Evolutionary conservation across 2,113 vertebrate species (phyloP), one percentile per base, ranked within the genome.

Genomic region (Sceloporus tristichus): DNA sequence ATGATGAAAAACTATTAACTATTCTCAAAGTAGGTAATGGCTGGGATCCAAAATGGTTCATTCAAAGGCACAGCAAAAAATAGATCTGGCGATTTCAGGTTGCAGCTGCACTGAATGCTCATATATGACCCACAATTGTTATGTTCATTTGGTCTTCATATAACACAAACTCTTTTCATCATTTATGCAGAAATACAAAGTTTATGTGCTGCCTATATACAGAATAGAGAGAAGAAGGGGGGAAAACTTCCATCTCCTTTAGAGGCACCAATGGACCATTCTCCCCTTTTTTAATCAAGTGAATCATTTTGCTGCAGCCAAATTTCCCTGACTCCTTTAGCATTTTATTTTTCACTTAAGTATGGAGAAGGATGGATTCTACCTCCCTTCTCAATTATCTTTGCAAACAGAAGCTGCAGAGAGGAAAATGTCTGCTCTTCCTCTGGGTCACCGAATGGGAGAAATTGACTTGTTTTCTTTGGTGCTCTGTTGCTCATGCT

Each of bases 221-320:
- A 11, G 21, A 34, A 9, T 29, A 79, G 68, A 70, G 27, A 70
- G 9, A 40, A 34, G 34, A 59, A 59, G 4, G 25, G 40, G 4
- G 54, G 54, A 53, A 83, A 34, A 2, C 56, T 76, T 74, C 66
- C 27, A 34, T 34, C 34, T 34, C 53, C 68, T 18, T 54, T 76
- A 1, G 11, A 40, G 65, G 62, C 65, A 84, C 4, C 42, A 56
- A 19, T 34, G n/a, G 74, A 84, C 56, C 40, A 9, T 84, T 79
- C 75, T 16, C 11, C 79, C 74, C 70, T 88, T 88, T 80, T 89
- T 80, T 79, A 89, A 79, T 79, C 82, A 89, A 73, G 53, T 34
- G 66, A 89, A 89, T 73, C 75, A 85, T 66, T 89, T 79, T 48
- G 38, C 48, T 62, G 75, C 66, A 89, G 82, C 79, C 68, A 70